Conservation (phyloP, 2,888 invertebrate species). For the Brachypterus glaber region DNA sequence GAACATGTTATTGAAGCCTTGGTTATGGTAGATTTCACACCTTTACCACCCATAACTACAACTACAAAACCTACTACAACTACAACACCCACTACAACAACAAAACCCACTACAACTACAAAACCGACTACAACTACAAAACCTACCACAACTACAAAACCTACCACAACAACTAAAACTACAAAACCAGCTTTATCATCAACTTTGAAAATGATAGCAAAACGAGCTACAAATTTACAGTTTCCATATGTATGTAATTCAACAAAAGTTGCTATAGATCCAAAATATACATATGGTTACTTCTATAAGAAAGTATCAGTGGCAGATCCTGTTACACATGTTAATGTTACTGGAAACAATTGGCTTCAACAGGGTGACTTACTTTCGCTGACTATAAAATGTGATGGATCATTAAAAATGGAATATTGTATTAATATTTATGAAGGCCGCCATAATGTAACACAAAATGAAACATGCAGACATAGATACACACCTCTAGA, state of each 20-base stretch:
- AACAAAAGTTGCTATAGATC: slow-evolving; percentile 52
- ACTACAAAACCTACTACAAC: slow-evolving; percentile 33
- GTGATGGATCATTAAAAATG: slow-evolving; percentile 66
- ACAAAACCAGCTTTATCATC: no score
- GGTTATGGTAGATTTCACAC: slow-evolving; percentile 60
- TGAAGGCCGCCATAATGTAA: slow-evolving; percentile 57
- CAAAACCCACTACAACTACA: slow-evolving; percentile 15
- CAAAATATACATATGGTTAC: slow-evolving; percentile 62
- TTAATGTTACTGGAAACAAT: slow-evolving; percentile 63
- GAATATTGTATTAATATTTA: slow-evolving; percentile 59
- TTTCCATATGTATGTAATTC: slow-evolving; percentile 51
- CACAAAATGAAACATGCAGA: slow-evolving; percentile 74
- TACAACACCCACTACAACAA: slow-evolving; percentile 16
- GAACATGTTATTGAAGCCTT: slow-evolving; percentile 59
- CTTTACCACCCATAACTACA: slow-evolving; percentile 41
- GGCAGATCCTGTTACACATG: slow-evolving; percentile 59
- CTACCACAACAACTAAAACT: slow-evolving; percentile 14
- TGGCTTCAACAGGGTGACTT: slow-evolving; percentile 79
- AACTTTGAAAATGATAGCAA: no score
- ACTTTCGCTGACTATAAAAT: slow-evolving; percentile 58
- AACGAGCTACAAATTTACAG: no score
- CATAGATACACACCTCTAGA: slow-evolving; percentile 32
- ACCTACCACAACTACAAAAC: slow-evolving; percentile 15
- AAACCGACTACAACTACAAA: slow-evolving; percentile 20
- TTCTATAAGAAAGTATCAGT: slow-evolving; percentile 55